Evolutionary conservation across 1,140 invertebrate species (phyloP).

Genomic region (honey bee (Apis mellifera)): Amel_HAv3.1 CM009942.2:5518001-5518500

Average conservation of each 20-base stretch:
- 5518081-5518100: too few relatives aligned
- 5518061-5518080: too few relatives aligned
- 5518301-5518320: background rate
- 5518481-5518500: conserved; percentile 46
- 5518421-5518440: conserved; percentile 55
- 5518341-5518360: background rate
- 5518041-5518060: too few relatives aligned
- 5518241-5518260: conserved; percentile 10
- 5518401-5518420: conserved; percentile 49
- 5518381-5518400: conserved; percentile 18
- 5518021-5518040: too few relatives aligned
- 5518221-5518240: conserved; percentile 1
- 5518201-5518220: background rate
- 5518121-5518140: too few relatives aligned
- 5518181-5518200: background rate
- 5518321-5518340: too few relatives aligned
- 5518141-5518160: too few relatives aligned
- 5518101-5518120: too few relatives aligned
- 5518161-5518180: background rate
- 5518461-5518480: conserved; percentile 21
- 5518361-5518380: background rate
- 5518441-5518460: conserved; percentile 60
- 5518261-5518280: conserved; percentile 36
- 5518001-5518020: too few relatives aligned
- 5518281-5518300: conserved; percentile 19